These are phyloP conservation scores for Anisognathus igniventris DNA, from an alignment of 2,797 vertebrate species.

Conservation along the genomic window DNA sequence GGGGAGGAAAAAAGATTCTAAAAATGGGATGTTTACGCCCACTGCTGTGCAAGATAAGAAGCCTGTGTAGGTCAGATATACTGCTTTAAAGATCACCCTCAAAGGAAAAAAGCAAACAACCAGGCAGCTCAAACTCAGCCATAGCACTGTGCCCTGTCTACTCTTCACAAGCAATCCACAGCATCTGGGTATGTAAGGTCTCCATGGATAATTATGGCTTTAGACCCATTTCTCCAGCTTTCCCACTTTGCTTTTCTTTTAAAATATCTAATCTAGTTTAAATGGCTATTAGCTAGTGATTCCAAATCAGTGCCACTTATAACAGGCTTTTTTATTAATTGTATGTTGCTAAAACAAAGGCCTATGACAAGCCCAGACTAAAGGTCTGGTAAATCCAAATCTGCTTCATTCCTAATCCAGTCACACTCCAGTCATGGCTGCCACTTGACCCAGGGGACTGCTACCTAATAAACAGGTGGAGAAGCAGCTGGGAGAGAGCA, in stretches of 20 bases:
- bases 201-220: background rate
- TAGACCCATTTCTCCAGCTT: background rate
- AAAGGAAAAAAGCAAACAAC: background rate
- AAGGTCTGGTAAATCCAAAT: background rate
- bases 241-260: background rate
- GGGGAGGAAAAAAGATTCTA: background rate
- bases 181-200: background rate
- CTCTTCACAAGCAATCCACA: background rate
- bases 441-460: background rate
- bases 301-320: background rate
- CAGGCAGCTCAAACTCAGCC: background rate
- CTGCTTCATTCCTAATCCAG: background rate
- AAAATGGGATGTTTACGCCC: background rate
- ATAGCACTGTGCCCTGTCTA: background rate
- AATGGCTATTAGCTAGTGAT: background rate
- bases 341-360: background rate
- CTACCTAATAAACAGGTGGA: background rate
- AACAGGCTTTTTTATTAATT: background rate
- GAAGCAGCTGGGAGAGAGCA: background rate
- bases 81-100: constrained; percentile 14
- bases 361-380: background rate
- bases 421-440: background rate
- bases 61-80: background rate
- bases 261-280: background rate
- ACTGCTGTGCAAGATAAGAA: background rate